Percentiles rank a stretch among this genome's conserved stretches.
phyloP scores from a whole-genome alignment of 2,888 invertebrate genomes.

The Mythimna lalbum region DNA sequence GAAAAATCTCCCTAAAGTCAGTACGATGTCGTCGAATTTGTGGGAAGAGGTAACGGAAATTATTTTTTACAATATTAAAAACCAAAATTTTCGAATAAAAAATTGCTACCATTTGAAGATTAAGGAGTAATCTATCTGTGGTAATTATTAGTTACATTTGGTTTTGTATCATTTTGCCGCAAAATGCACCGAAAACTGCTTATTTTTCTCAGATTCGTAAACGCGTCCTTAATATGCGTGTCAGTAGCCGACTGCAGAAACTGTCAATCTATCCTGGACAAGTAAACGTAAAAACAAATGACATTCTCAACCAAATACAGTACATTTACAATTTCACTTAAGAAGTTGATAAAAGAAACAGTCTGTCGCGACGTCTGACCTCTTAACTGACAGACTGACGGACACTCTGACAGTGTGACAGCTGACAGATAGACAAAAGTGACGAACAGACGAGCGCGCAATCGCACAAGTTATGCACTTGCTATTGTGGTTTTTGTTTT shows the following conservation, averaged over 20 bases:
- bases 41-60: too few relatives aligned
- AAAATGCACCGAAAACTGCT: too few relatives aligned
- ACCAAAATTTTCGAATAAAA: too few relatives aligned
- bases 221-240: constrained; percentile 19
- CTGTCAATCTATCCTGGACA: constrained; percentile 42
- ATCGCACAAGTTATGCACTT: constrained; percentile 63
- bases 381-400: constrained; percentile 58
- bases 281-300: constrained; percentile 54
- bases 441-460: constrained; percentile 39
- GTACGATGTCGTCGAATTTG: too few relatives aligned
- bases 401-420: constrained; percentile 62
- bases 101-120: too few relatives aligned
- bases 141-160: too few relatives aligned
- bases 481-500: constrained; percentile 54
- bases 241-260: constrained; percentile 31
- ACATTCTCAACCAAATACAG: constrained; percentile 38
- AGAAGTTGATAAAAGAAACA: constrained; percentile 56
- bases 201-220: too few relatives aligned
- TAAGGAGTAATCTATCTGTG: too few relatives aligned
- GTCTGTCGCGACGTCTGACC: constrained; percentile 62
- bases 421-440: constrained; percentile 58
- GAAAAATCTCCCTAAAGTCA: too few relatives aligned
- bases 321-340: constrained; percentile 53
- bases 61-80: too few relatives aligned
- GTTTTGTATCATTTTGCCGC: too few relatives aligned